These are phyloP conservation scores for Noctilio leporinus DNA, from an alignment of 2,113 vertebrate species.

Conservation along the genomic window DNA sequence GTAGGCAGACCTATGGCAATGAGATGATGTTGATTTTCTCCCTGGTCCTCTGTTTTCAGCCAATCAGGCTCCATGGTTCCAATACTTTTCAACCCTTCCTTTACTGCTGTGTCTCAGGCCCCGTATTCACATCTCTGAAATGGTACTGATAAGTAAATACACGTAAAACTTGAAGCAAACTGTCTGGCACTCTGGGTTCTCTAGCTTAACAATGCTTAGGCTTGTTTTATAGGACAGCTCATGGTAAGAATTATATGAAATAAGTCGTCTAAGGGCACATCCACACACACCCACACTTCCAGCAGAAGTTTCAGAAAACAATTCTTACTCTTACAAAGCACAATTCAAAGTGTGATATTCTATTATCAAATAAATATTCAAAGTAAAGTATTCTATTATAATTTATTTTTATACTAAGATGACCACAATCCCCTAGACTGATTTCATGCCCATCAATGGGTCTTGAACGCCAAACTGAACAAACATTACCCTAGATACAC, in stretches of 20 bases:
- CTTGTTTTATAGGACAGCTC: neutral
- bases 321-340: neutral
- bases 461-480: neutral
- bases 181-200: neutral
- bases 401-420: neutral
- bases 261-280: neutral
- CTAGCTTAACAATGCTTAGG: neutral
- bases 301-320: neutral
- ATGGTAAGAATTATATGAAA: neutral
- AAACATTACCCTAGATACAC: neutral
- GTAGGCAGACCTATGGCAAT: neutral
- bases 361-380: neutral
- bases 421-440: neutral
- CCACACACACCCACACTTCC: neutral
- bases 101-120: neutral
- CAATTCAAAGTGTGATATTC: neutral
- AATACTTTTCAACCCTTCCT: neutral
- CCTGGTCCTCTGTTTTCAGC: neutral
- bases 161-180: neutral
- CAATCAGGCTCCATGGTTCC: neutral
- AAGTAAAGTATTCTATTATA: neutral
- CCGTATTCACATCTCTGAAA: neutral
- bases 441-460: neutral
- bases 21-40: neutral
- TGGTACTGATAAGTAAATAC: neutral